Evolutionary conservation across 2,797 vertebrate genomes (phyloP).

Genomic region (Heteromormyrus szaboi): DNA sequence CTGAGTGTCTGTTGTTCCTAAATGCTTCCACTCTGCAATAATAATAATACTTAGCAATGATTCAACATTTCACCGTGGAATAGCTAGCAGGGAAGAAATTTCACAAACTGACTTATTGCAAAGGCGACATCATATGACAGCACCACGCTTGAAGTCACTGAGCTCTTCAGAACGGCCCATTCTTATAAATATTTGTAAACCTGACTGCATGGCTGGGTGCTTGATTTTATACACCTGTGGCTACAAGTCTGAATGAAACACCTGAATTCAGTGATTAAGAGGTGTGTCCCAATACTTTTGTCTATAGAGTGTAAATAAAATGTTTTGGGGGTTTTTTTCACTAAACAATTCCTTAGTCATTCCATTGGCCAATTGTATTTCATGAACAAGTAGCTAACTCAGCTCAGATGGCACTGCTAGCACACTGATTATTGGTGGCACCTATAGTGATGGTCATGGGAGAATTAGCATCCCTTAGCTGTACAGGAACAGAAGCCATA

Average conservation of each 20-base stretch:
- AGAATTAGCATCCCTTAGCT: neutral
- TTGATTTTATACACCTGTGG: too few species aligned
- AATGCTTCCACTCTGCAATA: neutral
- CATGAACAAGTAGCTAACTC: neutral
- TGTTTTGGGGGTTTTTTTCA: neutral
- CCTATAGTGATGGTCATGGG: neutral
- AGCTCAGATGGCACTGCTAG: neutral
- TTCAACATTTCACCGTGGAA: too few species aligned
- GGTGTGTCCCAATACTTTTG: too few species aligned
- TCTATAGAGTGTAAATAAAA: neutral
- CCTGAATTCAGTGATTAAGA: too few species aligned
- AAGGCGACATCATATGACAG: too few species aligned
- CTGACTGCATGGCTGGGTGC: too few species aligned
- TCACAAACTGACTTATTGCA: too few species aligned
- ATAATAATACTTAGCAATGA: neutral
- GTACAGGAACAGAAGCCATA: neutral
- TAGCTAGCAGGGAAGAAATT: too few species aligned
- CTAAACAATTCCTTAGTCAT: neutral
- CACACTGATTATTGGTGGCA: neutral
- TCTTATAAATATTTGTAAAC: too few species aligned
- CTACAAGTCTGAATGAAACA: too few species aligned
- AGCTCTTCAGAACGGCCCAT: too few species aligned
- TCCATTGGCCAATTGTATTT: neutral
- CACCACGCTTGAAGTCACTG: too few species aligned
- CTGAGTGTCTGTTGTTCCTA: neutral